Evolutionary conservation across 2,113 vertebrate genomes (phyloP), one percentile per base, ranked within the genome.

Genomic region (Psittacus erithacus): DNA sequence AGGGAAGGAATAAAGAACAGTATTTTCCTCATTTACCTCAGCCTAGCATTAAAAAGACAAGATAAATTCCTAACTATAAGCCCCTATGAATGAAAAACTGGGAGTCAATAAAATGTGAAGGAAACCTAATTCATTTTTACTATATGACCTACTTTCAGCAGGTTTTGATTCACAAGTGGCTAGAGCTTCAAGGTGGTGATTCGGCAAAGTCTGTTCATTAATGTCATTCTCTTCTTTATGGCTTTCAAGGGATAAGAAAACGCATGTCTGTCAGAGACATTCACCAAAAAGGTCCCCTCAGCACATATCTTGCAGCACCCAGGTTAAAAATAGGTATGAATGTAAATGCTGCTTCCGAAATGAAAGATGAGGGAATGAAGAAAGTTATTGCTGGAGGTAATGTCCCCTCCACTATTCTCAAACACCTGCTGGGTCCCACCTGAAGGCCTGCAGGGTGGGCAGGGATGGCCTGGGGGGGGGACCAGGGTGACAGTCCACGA

Each of bases 61-160:
- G 81, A 93, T 43, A 78, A 52, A 92, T 88, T 90, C 86, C 86
- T 93, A 95, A 94, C 39, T 27, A 75, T n/a, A 91, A 94, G 85
- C 47, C 39, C 75, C 80, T 55, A 83, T 90, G 95, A 96, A 97
- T 97, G 94, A 96, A 94, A 93, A 95, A 87, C 94, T 89, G 62
- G 86, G 88, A 98, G 96, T 92, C 96, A 97, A 95, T 96, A 98
- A 97, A 97, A 97, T 85, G 79, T 90, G 96, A 97, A 96, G 86
- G 55, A 94, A 97, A 90, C 83, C 94, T 96, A 96, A 96, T 96
- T 97, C 96, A 93, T 93, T 97, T 97, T 97, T 97, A 98, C 96
- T 98, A 93, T 93, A 96, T 97, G 98, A 98, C 98, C 98, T 98
- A 98, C 95, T 98, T 98, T 96, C 55, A 14, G 86, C 87, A 75